phyloP scores from a whole-genome alignment of 2,888 invertebrate species.

The Hydropsyche betteni region DNA sequence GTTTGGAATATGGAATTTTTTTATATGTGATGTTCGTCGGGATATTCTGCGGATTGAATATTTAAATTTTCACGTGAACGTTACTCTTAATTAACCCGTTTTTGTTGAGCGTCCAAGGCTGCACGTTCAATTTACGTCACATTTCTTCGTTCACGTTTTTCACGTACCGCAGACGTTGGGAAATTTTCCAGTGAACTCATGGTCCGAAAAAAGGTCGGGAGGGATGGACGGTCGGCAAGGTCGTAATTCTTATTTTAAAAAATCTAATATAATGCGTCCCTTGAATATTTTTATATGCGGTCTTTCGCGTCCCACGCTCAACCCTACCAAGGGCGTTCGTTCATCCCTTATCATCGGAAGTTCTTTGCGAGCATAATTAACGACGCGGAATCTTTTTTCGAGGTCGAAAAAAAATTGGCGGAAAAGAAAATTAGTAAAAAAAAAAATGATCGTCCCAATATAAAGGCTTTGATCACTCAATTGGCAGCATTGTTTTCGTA shows the following conservation, averaged over 20 bases:
- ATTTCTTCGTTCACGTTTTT: slow-evolving; percentile 13
- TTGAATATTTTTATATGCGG: slow-evolving; percentile 19
- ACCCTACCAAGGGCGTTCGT: slow-evolving; percentile 5
- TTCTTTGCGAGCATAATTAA: slow-evolving; percentile 27
- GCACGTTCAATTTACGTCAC: slow-evolving; percentile 14
- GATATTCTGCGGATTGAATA: too few relatives aligned
- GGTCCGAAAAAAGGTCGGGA: background rate
- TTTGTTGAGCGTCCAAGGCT: background rate
- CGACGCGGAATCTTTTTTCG: slow-evolving; percentile 14
- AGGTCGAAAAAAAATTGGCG: background rate
- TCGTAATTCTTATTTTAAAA: background rate
- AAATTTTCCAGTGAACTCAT: background rate
- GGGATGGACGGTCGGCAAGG: background rate
- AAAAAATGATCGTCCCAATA: slow-evolving; percentile 4
- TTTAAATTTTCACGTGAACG: background rate
- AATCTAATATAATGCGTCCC: slow-evolving; percentile 11
- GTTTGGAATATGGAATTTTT: too few relatives aligned
- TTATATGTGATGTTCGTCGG: too few relatives aligned
- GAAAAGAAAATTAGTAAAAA: background rate
- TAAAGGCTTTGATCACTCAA: slow-evolving; percentile 23
- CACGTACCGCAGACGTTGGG: background rate
- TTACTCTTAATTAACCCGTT: slow-evolving; percentile 27
- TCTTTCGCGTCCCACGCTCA: slow-evolving; percentile 8
- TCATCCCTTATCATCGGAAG: slow-evolving; percentile 24
- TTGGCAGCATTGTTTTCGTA: slow-evolving; percentile 18